A percentile compares a stretch with the other conserved stretches of the same genome.
phyloP scores from a whole-genome alignment of 1,140 invertebrate species.

The Zaprionus vittiger region DNA sequence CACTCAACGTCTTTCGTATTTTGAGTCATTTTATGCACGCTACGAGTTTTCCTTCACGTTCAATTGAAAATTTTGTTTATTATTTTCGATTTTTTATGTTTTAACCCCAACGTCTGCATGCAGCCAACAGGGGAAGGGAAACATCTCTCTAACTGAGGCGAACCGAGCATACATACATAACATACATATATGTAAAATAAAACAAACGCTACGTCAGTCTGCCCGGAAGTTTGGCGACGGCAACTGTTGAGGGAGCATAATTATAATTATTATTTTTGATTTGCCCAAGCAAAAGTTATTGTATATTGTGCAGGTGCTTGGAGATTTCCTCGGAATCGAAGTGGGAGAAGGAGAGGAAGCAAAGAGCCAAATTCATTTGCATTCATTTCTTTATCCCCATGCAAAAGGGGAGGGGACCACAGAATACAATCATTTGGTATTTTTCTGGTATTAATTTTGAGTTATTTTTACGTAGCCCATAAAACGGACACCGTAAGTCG shows the following conservation, averaged over 20 bases:
- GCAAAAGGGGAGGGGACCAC: background rate
- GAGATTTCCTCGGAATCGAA: slow-evolving; percentile 41
- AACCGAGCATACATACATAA: background rate
- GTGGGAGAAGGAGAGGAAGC: background rate
- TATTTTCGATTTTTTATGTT: slow-evolving; percentile 81
- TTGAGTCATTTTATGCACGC: slow-evolving; percentile 70
- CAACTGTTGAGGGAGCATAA: slow-evolving; percentile 22
- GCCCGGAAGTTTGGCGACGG: slow-evolving; percentile 77
- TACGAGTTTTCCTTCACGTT: slow-evolving; percentile 81
- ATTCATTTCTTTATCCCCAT: slow-evolving; percentile 12
- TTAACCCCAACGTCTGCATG: slow-evolving; percentile 64
- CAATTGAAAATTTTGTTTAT: slow-evolving; percentile 81
- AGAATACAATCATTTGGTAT: slow-evolving; percentile 20
- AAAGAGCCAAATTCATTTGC: slow-evolving; percentile 24
- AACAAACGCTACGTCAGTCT: slow-evolving; percentile 34
- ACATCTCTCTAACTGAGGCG: background rate
- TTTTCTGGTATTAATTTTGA: slow-evolving; percentile 44
- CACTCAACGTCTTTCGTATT: slow-evolving; percentile 28
- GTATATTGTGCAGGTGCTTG: slow-evolving; percentile 60
- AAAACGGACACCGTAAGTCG: slow-evolving; percentile 39
- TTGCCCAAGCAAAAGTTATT: slow-evolving; percentile 29
- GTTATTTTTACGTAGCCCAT: slow-evolving; percentile 57
- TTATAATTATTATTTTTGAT: slow-evolving; percentile 56
- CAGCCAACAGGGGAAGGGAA: background rate
- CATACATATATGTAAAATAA: background rate